These are phyloP conservation scores for Drosophila stalkeri DNA, from an alignment of 2,888 invertebrate genomes.

Conservation along the genomic window DNA sequence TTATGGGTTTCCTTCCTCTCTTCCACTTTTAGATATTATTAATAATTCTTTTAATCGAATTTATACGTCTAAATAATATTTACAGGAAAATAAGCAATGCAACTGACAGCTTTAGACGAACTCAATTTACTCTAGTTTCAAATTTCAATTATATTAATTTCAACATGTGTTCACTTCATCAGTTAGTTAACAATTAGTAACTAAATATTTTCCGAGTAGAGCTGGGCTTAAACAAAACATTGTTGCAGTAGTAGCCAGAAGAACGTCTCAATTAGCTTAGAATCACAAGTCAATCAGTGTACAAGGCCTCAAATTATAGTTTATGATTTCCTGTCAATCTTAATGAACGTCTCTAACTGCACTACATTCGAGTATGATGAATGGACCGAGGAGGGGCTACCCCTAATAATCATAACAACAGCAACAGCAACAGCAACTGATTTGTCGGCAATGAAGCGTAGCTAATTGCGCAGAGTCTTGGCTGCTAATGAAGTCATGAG, in stretches of 20 bases:
- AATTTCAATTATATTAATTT: neutral
- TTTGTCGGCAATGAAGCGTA: conserved; percentile 72
- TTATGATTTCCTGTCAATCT: conserved; percentile 80
- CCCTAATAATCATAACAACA: conserved; percentile 44
- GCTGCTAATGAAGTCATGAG: conserved; percentile 76
- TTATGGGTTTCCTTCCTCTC: too few species aligned
- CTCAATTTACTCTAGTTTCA: neutral
- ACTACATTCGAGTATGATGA: conserved; percentile 19
- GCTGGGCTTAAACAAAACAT: neutral
- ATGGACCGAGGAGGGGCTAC: conserved; percentile 7
- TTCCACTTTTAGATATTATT: neutral
- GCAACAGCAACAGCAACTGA: conserved; percentile 63
- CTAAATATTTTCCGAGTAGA: neutral
- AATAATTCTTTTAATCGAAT: neutral
- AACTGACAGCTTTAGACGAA: neutral
- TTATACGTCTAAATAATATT: neutral
- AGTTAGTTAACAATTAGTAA: neutral
- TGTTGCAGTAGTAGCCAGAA: conserved; percentile 11
- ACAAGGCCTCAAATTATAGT: conserved; percentile 66
- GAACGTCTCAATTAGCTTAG: conserved; percentile 57
- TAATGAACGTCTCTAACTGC: conserved; percentile 62
- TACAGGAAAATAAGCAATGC: neutral
- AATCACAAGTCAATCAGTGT: conserved; percentile 47
- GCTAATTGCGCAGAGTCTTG: conserved; percentile 72
- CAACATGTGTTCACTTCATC: neutral